Evolutionary conservation across 1,140 invertebrate species (phyloP).

Genomic region (Papilio machaon): DNA sequence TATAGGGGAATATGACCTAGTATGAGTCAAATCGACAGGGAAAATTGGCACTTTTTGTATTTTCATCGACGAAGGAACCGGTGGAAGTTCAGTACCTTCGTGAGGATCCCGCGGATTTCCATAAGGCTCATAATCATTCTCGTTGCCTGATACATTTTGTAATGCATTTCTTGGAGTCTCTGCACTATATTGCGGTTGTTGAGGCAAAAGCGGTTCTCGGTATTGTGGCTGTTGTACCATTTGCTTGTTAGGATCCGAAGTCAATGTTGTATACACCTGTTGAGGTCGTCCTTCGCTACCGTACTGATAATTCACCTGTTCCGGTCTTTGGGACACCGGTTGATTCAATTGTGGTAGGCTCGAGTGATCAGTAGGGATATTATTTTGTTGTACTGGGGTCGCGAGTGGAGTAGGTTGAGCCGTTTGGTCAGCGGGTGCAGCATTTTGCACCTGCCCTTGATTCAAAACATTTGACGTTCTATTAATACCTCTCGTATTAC

Average conservation of each 20-base stretch:
- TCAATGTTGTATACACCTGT: slow-evolving; percentile 45
- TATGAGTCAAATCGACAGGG: slow-evolving; percentile 59
- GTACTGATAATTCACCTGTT: slow-evolving; percentile 17
- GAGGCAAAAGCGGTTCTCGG: slow-evolving; percentile 40
- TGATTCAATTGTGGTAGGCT: neutral
- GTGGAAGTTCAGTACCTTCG: slow-evolving; percentile 15
- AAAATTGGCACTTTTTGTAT: slow-evolving; percentile 63
- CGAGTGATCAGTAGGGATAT: neutral
- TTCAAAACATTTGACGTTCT: slow-evolving; percentile 17
- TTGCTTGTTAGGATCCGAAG: slow-evolving; percentile 42
- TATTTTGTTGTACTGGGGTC: neutral
- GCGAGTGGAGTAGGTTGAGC: neutral
- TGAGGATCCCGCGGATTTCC: neutral
- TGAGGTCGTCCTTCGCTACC: slow-evolving; percentile 42
- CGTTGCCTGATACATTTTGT: neutral
- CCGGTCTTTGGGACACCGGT: neutral
- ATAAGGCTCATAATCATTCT: neutral
- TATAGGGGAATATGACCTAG: slow-evolving; percentile 31
- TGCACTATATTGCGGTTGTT: slow-evolving; percentile 37
- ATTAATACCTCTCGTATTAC: slow-evolving; percentile 40
- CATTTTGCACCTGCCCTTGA: slow-evolving; percentile 15
- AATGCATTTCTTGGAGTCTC: slow-evolving; percentile 44
- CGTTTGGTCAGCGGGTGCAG: neutral
- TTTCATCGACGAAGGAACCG: slow-evolving; percentile 37
- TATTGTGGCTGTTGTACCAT: slow-evolving; percentile 38